phyloP scores from a whole-genome alignment of 2,888 invertebrate species.

The Acleris laterana region DNA sequence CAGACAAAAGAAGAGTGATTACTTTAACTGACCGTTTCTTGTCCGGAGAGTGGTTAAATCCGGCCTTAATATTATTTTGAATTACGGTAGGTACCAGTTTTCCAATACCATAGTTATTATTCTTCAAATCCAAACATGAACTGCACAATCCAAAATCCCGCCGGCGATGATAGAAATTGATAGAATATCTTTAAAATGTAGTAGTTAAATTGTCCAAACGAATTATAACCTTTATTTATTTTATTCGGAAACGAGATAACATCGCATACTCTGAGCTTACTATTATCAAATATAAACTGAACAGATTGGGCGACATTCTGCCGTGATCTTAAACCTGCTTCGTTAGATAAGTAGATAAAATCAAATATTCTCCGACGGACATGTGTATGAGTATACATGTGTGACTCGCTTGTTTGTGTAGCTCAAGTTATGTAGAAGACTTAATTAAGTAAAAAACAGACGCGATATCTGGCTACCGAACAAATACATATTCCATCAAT shows the following conservation, averaged over 20 bases:
- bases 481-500: slow-evolving; percentile 78
- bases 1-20: too few relatives aligned
- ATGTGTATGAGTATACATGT: slow-evolving; percentile 24
- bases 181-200: slow-evolving; percentile 22
- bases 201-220: slow-evolving; percentile 33
- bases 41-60: too few relatives aligned
- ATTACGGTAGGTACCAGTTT: too few relatives aligned
- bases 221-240: slow-evolving; percentile 50
- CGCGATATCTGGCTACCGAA: slow-evolving; percentile 82
- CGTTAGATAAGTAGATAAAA: slow-evolving; percentile 45
- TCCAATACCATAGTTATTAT: too few relatives aligned
- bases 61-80: too few relatives aligned
- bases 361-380: slow-evolving; percentile 38
- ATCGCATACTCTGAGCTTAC: slow-evolving; percentile 45
- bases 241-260: slow-evolving; percentile 56
- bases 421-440: slow-evolving; percentile 63
- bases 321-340: slow-evolving; percentile 46
- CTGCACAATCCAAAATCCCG: not conserved
- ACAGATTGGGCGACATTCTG: slow-evolving; percentile 52
- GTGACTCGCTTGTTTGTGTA: slow-evolving; percentile 18
- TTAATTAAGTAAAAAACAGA: slow-evolving; percentile 79
- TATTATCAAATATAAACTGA: slow-evolving; percentile 51
- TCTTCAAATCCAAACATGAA: too few relatives aligned
- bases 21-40: too few relatives aligned
- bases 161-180: slow-evolving; percentile 4